Evolutionary conservation across 2,797 vertebrate genomes (phyloP), one percentile per base, ranked within the genome.

Genomic region (Hirundo rustica): DNA sequence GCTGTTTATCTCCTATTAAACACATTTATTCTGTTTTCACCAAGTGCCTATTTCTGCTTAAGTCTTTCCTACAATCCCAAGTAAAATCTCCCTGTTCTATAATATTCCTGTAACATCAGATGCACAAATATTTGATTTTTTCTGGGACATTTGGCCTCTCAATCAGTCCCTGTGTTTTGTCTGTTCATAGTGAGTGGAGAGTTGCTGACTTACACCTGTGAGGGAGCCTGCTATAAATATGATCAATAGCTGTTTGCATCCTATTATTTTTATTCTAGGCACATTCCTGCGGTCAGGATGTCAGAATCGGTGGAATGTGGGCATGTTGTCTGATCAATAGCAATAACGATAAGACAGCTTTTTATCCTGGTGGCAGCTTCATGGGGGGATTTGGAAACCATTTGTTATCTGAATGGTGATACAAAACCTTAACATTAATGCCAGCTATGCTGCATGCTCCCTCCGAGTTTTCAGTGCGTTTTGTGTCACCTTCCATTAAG

Each of bases 281-380:
- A 20, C 92, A 82, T 76, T 93, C 60, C 64, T 85, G 16, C 40
- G 36, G 77, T 55, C 77, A 92, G 50, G 48, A 71, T 85, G 83
- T 88, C 85, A 93, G 77, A 64, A 68, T 50, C 71, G 61, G 42
- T 90, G 85, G 70, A 92, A 84, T 65, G 42, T 53, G 60, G 60
- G 12, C 81, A 38, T 53, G 77, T 72, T 95, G 71, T 79, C 85
- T 85, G 91, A 95, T 95, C 92, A 92, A 92, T 78, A 78, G 86
- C 62, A 85, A 84, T 89, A 65, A 92, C 30, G 60, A 71, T 62
- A 93, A 68, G 71, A 45, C 65, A 81, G 67, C 80, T 86, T 95
- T 95, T 92, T 89, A 79, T 92, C 81, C 67, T 61, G 76, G 38
- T 83, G 66, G 47, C 65, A 73, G 79, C 55, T 91, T 77, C 81